These are phyloP conservation scores for Eustalomyia histrio DNA, from an alignment of 2,888 invertebrate genomes.

Conservation along the genomic window DNA sequence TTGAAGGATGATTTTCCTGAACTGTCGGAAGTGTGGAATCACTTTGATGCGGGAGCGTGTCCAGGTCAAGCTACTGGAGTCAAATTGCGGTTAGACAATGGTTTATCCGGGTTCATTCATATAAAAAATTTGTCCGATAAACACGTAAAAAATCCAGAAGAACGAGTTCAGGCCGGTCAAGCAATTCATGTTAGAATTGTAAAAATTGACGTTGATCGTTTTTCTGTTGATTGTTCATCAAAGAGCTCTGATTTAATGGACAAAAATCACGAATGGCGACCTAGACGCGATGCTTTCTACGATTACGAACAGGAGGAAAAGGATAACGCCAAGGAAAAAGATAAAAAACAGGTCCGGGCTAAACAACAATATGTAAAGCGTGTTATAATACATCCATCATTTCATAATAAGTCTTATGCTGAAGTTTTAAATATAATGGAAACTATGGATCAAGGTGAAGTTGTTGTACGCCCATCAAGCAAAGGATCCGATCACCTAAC, in stretches of 20 bases:
- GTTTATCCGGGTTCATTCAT: conserved; percentile 94
- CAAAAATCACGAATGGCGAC: conserved; percentile 94
- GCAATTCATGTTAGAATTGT: conserved; percentile 92
- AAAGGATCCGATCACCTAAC: conserved; percentile 98
- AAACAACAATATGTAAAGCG: conserved; percentile 94
- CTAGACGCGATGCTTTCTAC: conserved; percentile 93
- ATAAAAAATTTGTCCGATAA: conserved; percentile 96
- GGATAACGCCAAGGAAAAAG: conserved; percentile 88
- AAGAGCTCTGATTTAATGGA: conserved; percentile 95
- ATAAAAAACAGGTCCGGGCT: conserved; percentile 90
- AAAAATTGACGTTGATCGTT: conserved; percentile 97
- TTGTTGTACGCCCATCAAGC: conserved; percentile 96
- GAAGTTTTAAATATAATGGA: conserved; percentile 95
- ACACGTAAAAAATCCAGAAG: conserved; percentile 94
- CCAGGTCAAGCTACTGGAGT: conserved; percentile 98
- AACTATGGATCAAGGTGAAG: conserved; percentile 97
- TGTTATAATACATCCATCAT: conserved; percentile 98
- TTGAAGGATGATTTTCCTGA: conserved; percentile 97
- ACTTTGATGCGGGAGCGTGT: conserved; percentile 97
- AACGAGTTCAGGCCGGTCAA: conserved; percentile 91
- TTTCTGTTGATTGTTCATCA: conserved; percentile 95
- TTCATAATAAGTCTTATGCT: conserved; percentile 96
- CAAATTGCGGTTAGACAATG: conserved; percentile 93
- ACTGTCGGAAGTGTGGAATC: conserved; percentile 98
- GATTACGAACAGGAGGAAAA: conserved; percentile 91